Evolutionary conservation across 2,797 vertebrate species (phyloP), one percentile per base, ranked within the genome.

Genomic region (Rhodeus uyekii): DNA sequence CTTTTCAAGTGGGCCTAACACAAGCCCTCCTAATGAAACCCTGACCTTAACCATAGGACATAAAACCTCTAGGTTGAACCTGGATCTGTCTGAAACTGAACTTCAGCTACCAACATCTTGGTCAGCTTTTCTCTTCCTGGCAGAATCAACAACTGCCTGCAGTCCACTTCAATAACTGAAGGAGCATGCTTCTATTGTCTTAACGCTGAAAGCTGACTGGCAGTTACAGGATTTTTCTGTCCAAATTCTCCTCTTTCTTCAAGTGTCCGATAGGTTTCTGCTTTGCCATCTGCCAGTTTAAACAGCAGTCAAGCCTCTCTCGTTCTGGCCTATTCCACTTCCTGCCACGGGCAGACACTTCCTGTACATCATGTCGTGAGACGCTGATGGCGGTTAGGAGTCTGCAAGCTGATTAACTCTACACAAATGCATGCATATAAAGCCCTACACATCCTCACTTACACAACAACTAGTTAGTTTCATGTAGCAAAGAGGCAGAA

Each of bases 291-390:
- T 85, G 84, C 84, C 79, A 80, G 19, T 39, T 79, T 69, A 78
- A 85, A n/a, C n/a, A n/a, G 85, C 83, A 80, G 60, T 42, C 29
- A 29, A 24, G 32, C 39, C 72, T 61, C 27, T 72, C 67, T 76
- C 6, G 68, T 29, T 76, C n/a, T 44, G 74, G 77, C 77, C 78
- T 81, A 82, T 78, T 87, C 84, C 82, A 87, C 84, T 85, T 88
- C 85, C 87, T 85, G 85, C 71, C 79, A 74, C 78, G 84, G 80
- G 82, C 80, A 61, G 69, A 63, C 73, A 86, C 84, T 87, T 88
- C 86, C 87, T 88, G 85, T 81, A 42, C 44, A 53, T 1, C 76
- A 80, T 69, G 71, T 77, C 32, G 53, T 79, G 76, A 48, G 32
- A 44, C 8, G 19, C 58, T 82, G 63, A 82, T 48, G 81, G 58